Percentiles rank a stretch among this genome's conserved stretches.
Evolutionary conservation across 2,113 vertebrate genomes (phyloP).

Genomic region (Oreochromis aureus): DNA sequence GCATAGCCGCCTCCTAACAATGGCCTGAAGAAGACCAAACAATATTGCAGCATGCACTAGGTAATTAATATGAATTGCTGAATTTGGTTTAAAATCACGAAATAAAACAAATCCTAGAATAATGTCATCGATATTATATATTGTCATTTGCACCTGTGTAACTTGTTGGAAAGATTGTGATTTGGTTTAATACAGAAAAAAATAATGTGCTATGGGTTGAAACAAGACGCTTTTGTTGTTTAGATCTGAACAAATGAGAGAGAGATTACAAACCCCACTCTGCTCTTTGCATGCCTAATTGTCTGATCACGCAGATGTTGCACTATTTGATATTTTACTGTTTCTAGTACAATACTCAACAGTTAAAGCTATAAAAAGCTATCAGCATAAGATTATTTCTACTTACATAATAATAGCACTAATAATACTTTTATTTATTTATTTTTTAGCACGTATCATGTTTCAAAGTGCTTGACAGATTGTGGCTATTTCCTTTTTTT

Average conservation of each 20-base stretch:
- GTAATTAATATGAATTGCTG: not conserved
- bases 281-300: not conserved
- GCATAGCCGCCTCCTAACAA: not conserved
- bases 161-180: not conserved
- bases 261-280: not conserved
- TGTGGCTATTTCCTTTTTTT: not conserved
- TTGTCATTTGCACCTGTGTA: not conserved
- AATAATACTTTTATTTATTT: not conserved
- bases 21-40: not conserved
- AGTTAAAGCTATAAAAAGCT: not conserved
- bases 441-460: not conserved
- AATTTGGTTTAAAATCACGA: not conserved
- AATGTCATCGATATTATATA: not conserved
- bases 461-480: not conserved
- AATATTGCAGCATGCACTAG: not conserved
- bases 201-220: not conserved
- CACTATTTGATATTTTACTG: not conserved
- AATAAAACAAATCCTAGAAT: not conserved
- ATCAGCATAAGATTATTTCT: not conserved
- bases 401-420: not conserved
- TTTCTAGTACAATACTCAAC: not conserved
- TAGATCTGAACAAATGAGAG: not conserved
- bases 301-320: not conserved
- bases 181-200: not conserved
- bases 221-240: not conserved